Conservation (phyloP, 2,797 vertebrate genomes). For the Ctenochaetus hawaiiensis region DNA sequence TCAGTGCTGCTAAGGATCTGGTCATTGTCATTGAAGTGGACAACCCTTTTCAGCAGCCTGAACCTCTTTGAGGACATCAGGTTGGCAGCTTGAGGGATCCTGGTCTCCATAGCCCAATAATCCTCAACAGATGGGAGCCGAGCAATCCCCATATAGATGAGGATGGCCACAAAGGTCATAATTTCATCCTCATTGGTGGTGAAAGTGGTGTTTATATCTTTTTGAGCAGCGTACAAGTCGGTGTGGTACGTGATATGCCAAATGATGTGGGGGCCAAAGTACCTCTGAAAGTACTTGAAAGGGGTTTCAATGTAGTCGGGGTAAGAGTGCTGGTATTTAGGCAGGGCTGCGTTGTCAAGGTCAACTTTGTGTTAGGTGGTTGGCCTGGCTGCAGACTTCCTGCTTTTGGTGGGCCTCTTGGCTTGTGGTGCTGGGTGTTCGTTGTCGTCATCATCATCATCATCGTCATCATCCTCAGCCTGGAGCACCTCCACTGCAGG, state of each 20-base stretch:
- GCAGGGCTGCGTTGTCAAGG: not conserved
- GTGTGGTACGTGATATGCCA: not conserved
- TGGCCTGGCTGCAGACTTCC: not conserved
- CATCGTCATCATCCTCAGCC: not conserved
- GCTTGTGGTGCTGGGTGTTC: not conserved
- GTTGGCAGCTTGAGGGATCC: conserved; percentile 28
- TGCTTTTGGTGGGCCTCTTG: not conserved
- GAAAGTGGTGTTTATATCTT: too few relatives aligned
- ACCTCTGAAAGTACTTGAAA: not conserved
- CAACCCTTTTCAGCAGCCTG: conserved; percentile 15
- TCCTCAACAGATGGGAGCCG: not conserved
- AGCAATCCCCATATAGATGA: conserved; percentile 17
- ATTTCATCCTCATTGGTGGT: too few relatives aligned
- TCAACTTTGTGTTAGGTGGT: not conserved
- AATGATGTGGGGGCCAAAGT: not conserved
- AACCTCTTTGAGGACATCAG: conserved; percentile 35
- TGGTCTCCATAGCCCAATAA: conserved; percentile 26
- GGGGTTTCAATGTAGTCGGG: not conserved
- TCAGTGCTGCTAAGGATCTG: not conserved
- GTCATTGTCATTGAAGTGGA: conserved; percentile 23
- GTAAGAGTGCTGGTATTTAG: not conserved
- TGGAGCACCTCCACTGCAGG: not conserved
- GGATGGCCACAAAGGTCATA: not conserved
- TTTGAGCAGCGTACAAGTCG: too few relatives aligned
- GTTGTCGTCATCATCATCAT: not conserved